Conservation (phyloP, 2,888 invertebrate genomes). For the Tiliacea citrago region DNA sequence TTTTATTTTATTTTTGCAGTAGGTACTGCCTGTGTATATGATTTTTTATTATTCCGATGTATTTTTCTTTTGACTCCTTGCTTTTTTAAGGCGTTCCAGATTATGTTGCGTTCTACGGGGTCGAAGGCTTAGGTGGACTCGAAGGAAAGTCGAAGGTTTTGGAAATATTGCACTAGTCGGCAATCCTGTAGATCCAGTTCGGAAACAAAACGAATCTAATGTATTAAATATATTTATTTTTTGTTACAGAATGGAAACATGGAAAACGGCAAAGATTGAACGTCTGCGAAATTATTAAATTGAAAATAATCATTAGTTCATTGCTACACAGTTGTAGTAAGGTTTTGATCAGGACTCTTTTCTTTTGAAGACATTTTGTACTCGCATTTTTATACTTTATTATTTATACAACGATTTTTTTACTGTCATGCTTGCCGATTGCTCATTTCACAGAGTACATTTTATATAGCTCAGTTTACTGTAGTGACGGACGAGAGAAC, state of each 20-base stretch:
- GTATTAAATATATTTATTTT: neutral
- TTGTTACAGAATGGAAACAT: conserved; percentile 83
- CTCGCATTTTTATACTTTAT: conserved; percentile 68
- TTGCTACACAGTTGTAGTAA: conserved; percentile 40
- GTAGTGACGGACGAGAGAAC: conserved; percentile 53
- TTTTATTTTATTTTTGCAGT: too few species aligned
- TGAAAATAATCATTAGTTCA: conserved; percentile 33
- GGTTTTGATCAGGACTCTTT: conserved; percentile 37
- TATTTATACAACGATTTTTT: conserved; percentile 71
- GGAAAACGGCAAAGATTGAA: conserved; percentile 83
- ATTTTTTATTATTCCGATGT: too few species aligned
- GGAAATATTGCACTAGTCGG: too few species aligned
- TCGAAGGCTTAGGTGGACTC: too few species aligned
- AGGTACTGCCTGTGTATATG: too few species aligned
- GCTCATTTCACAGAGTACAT: too few species aligned
- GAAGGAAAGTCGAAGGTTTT: too few species aligned
- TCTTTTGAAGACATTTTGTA: conserved; percentile 59
- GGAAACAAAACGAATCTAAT: too few species aligned
- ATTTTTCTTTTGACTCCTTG: too few species aligned
- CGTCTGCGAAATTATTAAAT: conserved; percentile 16
- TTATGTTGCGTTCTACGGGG: too few species aligned
- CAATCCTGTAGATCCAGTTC: too few species aligned
- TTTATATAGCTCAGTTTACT: conserved; percentile 45
- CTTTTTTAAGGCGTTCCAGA: too few species aligned
- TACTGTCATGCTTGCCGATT: conserved; percentile 45